Conservation (phyloP, 2,113 vertebrate species). For the Etheostoma cragini region DNA sequence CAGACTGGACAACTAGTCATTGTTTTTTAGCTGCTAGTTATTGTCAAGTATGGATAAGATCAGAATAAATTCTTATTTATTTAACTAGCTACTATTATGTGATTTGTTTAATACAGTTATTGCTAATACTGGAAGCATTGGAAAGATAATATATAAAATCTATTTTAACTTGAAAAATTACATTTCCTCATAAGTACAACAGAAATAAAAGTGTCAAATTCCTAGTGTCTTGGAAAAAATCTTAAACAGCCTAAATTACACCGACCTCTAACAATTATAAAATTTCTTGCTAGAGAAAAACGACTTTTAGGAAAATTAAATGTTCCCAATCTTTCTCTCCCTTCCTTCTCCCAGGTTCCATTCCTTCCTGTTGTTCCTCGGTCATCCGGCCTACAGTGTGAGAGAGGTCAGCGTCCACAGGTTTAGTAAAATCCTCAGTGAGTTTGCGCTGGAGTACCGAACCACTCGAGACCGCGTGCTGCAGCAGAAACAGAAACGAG, state of each 20-base stretch:
- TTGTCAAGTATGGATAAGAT: not conserved
- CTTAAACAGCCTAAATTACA: not conserved
- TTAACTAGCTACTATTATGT: too few species aligned
- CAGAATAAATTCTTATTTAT: not conserved
- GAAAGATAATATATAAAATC: not conserved
- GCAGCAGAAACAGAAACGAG: conserved; percentile 96
- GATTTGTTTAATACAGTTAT: not conserved
- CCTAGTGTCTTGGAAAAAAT: not conserved
- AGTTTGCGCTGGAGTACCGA: conserved; percentile 96
- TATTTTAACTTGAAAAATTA: not conserved
- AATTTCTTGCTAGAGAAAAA: not conserved
- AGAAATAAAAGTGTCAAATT: not conserved
- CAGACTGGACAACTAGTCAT: not conserved
- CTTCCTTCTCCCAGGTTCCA: conserved; percentile 87
- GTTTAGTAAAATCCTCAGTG: conserved; percentile 95
- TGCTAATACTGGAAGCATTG: too few species aligned
- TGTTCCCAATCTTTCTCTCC: not conserved
- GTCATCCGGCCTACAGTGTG: conserved; percentile 90
- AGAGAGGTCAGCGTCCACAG: conserved; percentile 94
- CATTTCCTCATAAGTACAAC: not conserved
- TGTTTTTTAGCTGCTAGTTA: not conserved
- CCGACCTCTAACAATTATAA: not conserved
- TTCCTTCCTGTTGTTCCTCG: conserved; percentile 94
- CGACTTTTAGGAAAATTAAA: not conserved
- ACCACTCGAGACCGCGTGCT: conserved; percentile 95